Percentiles rank a stretch among this genome's conserved stretches.
Conservation (phyloP, 1,140 invertebrate species). For the Lineus longissimus region DNA sequence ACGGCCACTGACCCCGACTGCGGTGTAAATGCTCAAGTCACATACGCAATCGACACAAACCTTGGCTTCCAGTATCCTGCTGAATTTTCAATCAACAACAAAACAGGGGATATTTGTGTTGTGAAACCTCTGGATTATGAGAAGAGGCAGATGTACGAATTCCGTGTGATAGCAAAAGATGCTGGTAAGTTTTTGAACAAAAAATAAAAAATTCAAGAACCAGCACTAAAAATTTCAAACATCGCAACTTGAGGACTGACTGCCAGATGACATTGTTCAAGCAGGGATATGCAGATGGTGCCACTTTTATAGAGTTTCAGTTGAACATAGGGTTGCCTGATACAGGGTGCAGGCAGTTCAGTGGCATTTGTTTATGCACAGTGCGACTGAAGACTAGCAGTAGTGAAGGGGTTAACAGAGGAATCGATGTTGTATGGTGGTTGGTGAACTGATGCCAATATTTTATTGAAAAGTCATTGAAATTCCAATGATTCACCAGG, state of each 20-base stretch:
- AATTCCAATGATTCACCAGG: too few relatives aligned
- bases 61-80: constrained; percentile 44
- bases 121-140: constrained; percentile 81
- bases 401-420: too few relatives aligned
- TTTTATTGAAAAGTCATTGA: too few relatives aligned
- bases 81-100: constrained; percentile 74
- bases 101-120: constrained; percentile 86
- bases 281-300: too few relatives aligned
- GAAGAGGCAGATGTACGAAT: constrained; percentile 76
- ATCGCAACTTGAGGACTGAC: neutral
- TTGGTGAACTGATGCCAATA: too few relatives aligned
- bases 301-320: too few relatives aligned
- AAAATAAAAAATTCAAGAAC: too few relatives aligned
- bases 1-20: constrained; percentile 91
- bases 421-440: too few relatives aligned
- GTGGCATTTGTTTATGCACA: too few relatives aligned
- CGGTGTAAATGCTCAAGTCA: constrained; percentile 89
- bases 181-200: constrained; percentile 68
- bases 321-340: too few relatives aligned
- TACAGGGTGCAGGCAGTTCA: too few relatives aligned
- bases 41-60: constrained; percentile 80
- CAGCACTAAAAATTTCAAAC: neutral
- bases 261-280: neutral
- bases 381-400: too few relatives aligned
- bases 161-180: constrained; percentile 90